Evolutionary conservation across 2,888 invertebrate species (phyloP), one percentile per base, ranked within the genome.

Genomic region (Eremobia ochroleuca): DNA sequence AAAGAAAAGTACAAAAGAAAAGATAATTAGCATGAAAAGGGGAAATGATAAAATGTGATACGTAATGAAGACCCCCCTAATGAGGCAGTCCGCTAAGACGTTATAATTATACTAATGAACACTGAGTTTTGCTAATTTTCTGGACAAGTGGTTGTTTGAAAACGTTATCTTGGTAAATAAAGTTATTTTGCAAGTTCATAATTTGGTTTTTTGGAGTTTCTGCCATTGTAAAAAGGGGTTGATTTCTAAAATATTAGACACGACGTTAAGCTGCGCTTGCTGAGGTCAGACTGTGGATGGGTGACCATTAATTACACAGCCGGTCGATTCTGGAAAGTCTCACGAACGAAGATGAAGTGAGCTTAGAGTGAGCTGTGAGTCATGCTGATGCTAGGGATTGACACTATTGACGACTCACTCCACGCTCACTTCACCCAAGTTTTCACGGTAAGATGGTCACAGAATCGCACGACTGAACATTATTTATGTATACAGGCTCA

Each of bases 31-130:
- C 61, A 70, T 55, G 4, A 52, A 52, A 67, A 58, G 5, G 5
- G n/a, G 31, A n/a, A 18, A 37, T 43, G 1, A 55, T 69, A 49
- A 73, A 73, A 65, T 79, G 55, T 59, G 9, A 69, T 55, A 28
- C 0, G 31, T 21, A 49, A 43, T 52, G 31, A 73, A 69, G 18
- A 6, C 46, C 2, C 2, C 49, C n/a, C 55, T 81, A 76, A 81
- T 81, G 43, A 81, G 65, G 31, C 34, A 49, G 66, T 81, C 28
- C n/a, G 0, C 46, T 61, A 76, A 81, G 66, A 76, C 11, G 55
- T 34, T 49, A 28, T 66, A 62, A 81, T 80, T 69, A 76, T 2
- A 8, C 40, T 55, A 66, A 80, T 81, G 76, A 81, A 37, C 43
- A 62, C 69, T 0, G 46, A 55, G 28, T 70, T 40, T 49, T 40